Evolutionary conservation across 2,797 vertebrate genomes (phyloP).

Genomic region (Lacerta viridis): DNA sequence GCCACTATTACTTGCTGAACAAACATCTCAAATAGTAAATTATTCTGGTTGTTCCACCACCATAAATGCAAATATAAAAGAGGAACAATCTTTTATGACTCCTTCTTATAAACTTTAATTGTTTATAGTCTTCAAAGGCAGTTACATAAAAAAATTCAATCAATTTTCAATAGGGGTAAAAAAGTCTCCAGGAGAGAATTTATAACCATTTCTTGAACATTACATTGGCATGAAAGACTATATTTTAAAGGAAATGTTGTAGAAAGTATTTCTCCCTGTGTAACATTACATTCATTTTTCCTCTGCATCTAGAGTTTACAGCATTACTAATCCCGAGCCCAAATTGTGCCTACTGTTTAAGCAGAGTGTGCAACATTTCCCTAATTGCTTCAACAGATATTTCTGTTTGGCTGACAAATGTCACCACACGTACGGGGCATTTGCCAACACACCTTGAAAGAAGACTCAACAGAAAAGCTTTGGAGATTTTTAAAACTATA

Average conservation of each 20-base stretch:
- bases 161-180: constrained; percentile 30
- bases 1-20: constrained; percentile 24
- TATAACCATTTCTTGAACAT: constrained; percentile 2
- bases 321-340: background rate
- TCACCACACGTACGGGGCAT: background rate
- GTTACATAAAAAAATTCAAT: constrained; percentile 36
- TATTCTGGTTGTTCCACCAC: constrained; percentile 16
- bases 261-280: background rate
- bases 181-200: background rate
- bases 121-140: constrained; percentile 36
- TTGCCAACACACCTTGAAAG: too few species aligned
- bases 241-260: background rate
- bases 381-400: background rate
- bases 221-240: background rate
- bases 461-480: too few species aligned
- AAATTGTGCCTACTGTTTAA: background rate
- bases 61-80: constrained; percentile 23
- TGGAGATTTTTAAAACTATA: too few species aligned
- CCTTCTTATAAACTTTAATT: background rate
- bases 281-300: background rate
- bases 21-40: constrained; percentile 9
- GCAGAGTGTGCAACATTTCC: background rate
- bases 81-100: background rate
- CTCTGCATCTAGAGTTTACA: background rate
- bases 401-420: background rate